Evolutionary conservation across 2,797 vertebrate species (phyloP).

Genomic region (Coranthus polyacanthus): DNA sequence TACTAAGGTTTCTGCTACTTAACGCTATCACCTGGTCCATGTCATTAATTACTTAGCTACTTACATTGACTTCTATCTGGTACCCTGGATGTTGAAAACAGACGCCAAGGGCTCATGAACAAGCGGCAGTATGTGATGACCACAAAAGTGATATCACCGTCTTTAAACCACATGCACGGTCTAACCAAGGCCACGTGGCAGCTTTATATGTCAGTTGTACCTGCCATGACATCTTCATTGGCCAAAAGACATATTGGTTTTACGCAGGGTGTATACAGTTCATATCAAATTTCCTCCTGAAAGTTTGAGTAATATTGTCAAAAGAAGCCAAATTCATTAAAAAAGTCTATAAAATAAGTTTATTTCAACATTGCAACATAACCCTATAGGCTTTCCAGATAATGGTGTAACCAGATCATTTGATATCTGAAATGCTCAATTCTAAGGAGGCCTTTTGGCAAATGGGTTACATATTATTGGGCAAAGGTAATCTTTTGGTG

Average conservation of each 20-base stretch:
- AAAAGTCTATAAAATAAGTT: constrained; percentile 56
- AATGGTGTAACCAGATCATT: constrained; percentile 56
- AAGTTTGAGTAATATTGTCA: constrained; percentile 44
- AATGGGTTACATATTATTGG: constrained; percentile 45
- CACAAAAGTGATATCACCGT: constrained; percentile 56
- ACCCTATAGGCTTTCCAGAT: constrained; percentile 44
- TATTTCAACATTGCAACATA: constrained; percentile 65
- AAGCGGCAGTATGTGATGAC: too few relatives aligned
- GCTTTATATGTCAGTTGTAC: constrained; percentile 56
- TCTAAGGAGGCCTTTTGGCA: constrained; percentile 60
- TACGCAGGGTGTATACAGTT: constrained; percentile 45
- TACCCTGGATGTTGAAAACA: too few relatives aligned
- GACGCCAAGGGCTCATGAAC: too few relatives aligned
- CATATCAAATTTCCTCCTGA: constrained; percentile 43
- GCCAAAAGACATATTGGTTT: constrained; percentile 45
- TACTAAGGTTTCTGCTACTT: too few relatives aligned
- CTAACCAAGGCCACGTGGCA: constrained; percentile 1
- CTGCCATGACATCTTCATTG: constrained; percentile 65
- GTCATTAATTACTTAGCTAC: too few relatives aligned
- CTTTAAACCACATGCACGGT: constrained; percentile 37
- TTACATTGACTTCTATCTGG: too few relatives aligned
- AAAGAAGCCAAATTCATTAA: constrained; percentile 57
- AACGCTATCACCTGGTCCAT: too few relatives aligned
- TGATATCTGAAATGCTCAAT: constrained; percentile 56
- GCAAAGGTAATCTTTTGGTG: constrained; percentile 49